phyloP scores from a whole-genome alignment of 2,113 vertebrate genomes.

The Callocephalon fimbriatum region DNA sequence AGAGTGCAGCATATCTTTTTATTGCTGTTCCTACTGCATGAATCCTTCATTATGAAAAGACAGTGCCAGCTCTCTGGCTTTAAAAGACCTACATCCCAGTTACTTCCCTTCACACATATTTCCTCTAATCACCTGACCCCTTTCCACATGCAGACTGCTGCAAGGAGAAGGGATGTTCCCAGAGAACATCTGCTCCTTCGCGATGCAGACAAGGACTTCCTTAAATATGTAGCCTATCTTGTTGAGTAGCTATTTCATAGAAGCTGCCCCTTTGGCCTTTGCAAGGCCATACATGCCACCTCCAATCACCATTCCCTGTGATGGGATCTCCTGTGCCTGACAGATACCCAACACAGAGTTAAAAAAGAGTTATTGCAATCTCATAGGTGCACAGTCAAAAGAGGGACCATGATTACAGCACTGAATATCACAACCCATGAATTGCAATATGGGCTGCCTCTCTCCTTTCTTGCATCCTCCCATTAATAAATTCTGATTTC shows the following conservation, averaged over 20 bases:
- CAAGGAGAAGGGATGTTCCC: neutral
- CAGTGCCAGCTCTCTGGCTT: neutral
- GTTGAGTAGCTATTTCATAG: neutral
- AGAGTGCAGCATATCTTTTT: neutral
- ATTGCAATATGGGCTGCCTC: neutral
- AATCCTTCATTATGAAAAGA: neutral
- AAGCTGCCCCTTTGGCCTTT: neutral
- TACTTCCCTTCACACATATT: neutral
- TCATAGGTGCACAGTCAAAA: neutral
- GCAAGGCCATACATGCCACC: neutral
- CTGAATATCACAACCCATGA: neutral
- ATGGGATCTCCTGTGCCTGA: too few species aligned
- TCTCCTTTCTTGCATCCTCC: neutral
- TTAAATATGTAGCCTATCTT: neutral
- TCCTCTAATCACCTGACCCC: neutral
- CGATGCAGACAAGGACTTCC: rapidly evolving
- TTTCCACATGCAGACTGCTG: neutral
- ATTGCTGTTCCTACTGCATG: neutral
- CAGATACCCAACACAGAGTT: neutral
- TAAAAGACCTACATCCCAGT: neutral
- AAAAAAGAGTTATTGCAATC: neutral
- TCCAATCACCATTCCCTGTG: neutral
- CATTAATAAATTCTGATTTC: neutral
- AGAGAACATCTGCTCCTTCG: neutral
- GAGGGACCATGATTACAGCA: neutral